Evolutionary conservation across 2,888 invertebrate species (phyloP).

Genomic region (Drosophila quinaria): DNA sequence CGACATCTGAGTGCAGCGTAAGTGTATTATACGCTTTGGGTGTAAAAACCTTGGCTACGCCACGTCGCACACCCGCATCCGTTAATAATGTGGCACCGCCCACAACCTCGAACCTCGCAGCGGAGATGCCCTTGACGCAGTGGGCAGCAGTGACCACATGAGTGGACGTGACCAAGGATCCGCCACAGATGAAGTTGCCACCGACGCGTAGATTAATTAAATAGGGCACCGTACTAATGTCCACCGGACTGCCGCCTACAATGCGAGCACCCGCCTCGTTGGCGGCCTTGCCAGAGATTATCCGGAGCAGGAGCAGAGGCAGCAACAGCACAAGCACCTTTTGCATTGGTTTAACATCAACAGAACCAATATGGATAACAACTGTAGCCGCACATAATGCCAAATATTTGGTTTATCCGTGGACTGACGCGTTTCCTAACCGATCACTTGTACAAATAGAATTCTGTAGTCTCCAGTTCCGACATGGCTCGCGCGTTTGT

Average conservation of each 20-base stretch:
- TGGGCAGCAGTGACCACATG: constrained; percentile 84
- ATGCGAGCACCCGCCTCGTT: constrained; percentile 67
- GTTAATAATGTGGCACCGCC: constrained; percentile 72
- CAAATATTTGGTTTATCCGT: constrained; percentile 41
- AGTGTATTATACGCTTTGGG: constrained; percentile 66
- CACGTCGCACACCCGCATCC: constrained; percentile 60
- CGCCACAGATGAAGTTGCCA: constrained; percentile 81
- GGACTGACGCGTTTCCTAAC: constrained; percentile 26
- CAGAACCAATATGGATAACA: constrained; percentile 21
- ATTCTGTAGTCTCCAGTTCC: constrained; percentile 28
- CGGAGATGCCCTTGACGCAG: constrained; percentile 69
- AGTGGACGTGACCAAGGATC: constrained; percentile 69
- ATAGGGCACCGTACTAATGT: constrained; percentile 71
- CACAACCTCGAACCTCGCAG: constrained; percentile 62
- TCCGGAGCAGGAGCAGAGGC: constrained; percentile 21
- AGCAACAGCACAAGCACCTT: constrained; percentile 17
- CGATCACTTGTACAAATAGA: constrained; percentile 50
- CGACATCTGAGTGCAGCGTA: constrained; percentile 75
- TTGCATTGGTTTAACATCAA: constrained; percentile 50
- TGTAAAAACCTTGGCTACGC: constrained; percentile 59
- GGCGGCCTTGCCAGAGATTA: constrained; percentile 24
- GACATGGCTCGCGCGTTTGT: constrained; percentile 68
- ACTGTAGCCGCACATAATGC: constrained; percentile 27
- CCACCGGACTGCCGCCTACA: constrained; percentile 70
- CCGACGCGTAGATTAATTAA: constrained; percentile 69